Evolutionary conservation across 1,140 invertebrate species (phyloP).

Genomic region (Cydia pomonella): DNA sequence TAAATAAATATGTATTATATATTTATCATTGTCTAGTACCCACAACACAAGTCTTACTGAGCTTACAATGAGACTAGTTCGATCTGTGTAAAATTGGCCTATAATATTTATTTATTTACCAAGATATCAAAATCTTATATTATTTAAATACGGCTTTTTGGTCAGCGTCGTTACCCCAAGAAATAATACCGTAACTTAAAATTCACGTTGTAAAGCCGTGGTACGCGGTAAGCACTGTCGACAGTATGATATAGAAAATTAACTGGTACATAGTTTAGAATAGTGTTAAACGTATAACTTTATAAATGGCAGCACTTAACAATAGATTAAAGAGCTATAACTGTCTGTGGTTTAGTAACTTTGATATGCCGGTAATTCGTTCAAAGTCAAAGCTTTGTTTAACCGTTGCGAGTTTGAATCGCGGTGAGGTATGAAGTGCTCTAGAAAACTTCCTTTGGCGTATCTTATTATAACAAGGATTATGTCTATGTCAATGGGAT

Average conservation of each 20-base stretch:
- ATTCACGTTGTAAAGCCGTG: background rate
- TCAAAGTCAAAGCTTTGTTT: constrained; percentile 3
- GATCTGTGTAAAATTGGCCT: too few species aligned
- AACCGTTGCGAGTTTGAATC: background rate
- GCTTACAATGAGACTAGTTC: too few species aligned
- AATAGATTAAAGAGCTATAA: constrained; percentile 1
- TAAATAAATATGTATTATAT: too few species aligned
- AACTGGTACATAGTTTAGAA: background rate
- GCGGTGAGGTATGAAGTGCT: constrained; percentile 11
- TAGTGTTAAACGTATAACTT: background rate
- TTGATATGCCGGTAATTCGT: background rate
- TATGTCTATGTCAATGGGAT: background rate
- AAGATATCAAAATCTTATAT: too few species aligned
- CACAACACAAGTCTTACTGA: too few species aligned
- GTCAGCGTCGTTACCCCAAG: background rate
- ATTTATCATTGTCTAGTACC: too few species aligned
- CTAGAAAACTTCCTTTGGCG: constrained; percentile 1
- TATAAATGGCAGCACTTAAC: background rate
- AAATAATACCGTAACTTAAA: background rate
- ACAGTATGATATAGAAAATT: too few species aligned
- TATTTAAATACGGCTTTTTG: background rate
- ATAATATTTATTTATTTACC: too few species aligned
- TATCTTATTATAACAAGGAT: background rate
- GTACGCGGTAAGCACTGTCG: background rate
- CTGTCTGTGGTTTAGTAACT: constrained; percentile 1